Evolutionary conservation across 2,888 invertebrate species (phyloP).

Genomic region (Diarsia dahlii): DNA sequence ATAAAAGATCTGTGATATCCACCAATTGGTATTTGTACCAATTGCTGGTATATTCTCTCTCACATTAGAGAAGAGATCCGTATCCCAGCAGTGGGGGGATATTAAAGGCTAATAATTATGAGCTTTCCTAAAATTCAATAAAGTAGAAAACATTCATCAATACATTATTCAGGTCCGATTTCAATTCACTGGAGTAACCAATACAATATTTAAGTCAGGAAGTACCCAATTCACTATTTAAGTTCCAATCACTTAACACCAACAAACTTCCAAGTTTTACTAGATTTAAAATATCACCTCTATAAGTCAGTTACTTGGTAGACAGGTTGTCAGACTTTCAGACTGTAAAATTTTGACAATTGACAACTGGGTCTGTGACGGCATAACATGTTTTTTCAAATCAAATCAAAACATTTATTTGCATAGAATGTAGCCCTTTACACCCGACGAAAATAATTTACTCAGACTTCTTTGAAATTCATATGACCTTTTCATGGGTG

Average conservation of each 20-base stretch:
- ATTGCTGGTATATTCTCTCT: background rate
- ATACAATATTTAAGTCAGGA: background rate
- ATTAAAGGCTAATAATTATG: background rate
- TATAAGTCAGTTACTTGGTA: background rate
- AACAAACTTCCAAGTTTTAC: background rate
- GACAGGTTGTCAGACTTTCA: background rate
- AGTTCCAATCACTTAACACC: background rate
- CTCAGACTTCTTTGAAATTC: no score
- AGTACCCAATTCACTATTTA: background rate
- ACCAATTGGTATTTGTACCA: background rate
- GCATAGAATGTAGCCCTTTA: no score
- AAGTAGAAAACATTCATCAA: no score
- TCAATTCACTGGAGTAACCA: background rate
- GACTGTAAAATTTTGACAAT: background rate
- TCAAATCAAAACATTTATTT: no score
- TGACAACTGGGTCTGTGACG: background rate
- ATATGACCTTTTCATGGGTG: no score
- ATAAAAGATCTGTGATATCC: no score
- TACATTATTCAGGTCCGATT: background rate
- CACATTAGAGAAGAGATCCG: background rate
- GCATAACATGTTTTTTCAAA: background rate
- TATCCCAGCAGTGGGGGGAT: background rate
- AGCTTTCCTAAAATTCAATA: background rate
- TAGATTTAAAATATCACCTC: background rate
- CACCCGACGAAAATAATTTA: no score